These are phyloP conservation scores for Trichopria drosophilae DNA, from an alignment of 2,888 invertebrate species.

Conservation along the genomic window DNA sequence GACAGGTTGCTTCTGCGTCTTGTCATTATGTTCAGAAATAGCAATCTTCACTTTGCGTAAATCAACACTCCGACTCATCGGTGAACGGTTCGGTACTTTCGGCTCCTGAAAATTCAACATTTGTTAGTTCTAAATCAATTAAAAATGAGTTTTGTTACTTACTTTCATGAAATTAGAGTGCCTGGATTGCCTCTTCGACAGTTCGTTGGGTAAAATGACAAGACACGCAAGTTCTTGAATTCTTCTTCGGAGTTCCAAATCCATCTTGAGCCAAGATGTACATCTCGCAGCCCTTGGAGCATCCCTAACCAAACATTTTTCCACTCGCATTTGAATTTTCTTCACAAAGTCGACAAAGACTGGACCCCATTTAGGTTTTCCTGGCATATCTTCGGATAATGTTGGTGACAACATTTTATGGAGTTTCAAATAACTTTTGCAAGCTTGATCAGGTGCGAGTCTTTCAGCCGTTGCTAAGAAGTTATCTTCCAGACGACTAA, in stretches of 20 bases:
- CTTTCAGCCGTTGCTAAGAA: conserved; percentile 77
- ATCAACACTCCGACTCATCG: conserved; percentile 51
- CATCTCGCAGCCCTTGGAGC: conserved; percentile 68
- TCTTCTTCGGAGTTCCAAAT: conserved; percentile 64
- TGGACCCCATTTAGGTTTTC: conserved; percentile 61
- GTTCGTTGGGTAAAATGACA: conserved; percentile 58
- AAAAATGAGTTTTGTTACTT: conserved; percentile 1
- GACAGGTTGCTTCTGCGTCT: conserved; percentile 45
- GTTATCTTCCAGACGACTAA: conserved; percentile 77
- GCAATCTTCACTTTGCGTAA: conserved; percentile 57
- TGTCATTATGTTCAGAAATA: conserved; percentile 55
- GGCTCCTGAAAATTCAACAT: conserved; percentile 43
- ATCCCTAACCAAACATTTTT: conserved; percentile 72
- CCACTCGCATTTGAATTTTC: conserved; percentile 68
- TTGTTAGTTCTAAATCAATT: not conserved
- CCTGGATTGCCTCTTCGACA: conserved; percentile 52
- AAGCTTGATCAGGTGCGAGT: conserved; percentile 80
- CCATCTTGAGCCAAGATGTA: conserved; percentile 69
- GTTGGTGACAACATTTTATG: conserved; percentile 50
- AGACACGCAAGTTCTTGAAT: conserved; percentile 68
- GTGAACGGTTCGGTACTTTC: conserved; percentile 46
- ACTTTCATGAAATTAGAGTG: conserved; percentile 54
- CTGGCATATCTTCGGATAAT: conserved; percentile 51
- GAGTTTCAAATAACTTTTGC: conserved; percentile 70
- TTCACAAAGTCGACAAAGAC: conserved; percentile 65